Conservation (phyloP, 1,140 invertebrate genomes). For the Drosophila watanabei region DNA sequence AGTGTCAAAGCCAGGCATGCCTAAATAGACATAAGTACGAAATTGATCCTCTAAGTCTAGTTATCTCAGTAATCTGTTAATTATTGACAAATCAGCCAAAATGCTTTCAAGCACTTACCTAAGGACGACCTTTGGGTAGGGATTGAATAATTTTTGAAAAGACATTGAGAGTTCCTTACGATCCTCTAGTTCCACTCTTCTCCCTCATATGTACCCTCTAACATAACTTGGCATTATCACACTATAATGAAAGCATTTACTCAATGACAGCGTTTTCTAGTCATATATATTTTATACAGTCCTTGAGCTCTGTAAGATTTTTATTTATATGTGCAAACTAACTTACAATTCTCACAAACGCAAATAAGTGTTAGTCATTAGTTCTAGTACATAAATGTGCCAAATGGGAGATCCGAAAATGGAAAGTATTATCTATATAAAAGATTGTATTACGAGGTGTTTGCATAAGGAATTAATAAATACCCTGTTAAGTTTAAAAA, state of each 20-base stretch:
- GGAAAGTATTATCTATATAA: constrained; percentile 32
- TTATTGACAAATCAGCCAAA: constrained; percentile 40
- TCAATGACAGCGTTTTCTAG: constrained; percentile 42
- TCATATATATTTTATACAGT: constrained; percentile 63
- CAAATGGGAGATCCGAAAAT: constrained; percentile 42
- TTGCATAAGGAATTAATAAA: constrained; percentile 36
- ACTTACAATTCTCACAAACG: constrained; percentile 31
- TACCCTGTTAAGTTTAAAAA: constrained; percentile 74
- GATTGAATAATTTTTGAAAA: neutral
- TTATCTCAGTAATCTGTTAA: constrained; percentile 16
- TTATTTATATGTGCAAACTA: constrained; percentile 63
- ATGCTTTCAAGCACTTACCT: constrained; percentile 24
- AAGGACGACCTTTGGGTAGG: neutral
- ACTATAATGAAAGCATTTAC: constrained; percentile 66
- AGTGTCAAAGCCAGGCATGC: constrained; percentile 38
- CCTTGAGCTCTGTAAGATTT: constrained; percentile 50
- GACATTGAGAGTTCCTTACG: constrained; percentile 3
- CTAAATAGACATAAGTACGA: constrained; percentile 11
- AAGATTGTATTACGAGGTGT: constrained; percentile 15
- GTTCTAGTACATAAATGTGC: constrained; percentile 75
- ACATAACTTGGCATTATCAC: constrained; percentile 29
- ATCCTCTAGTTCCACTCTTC: constrained; percentile 1
- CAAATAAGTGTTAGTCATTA: constrained; percentile 62
- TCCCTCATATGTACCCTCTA: neutral
- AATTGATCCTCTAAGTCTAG: constrained; percentile 33